A percentile compares a stretch with the other conserved stretches of the same genome.
phyloP scores from a whole-genome alignment of 30 jellyfish, hydroid and myxozoan genomes.

The Catostylus mosaicus region DNA sequence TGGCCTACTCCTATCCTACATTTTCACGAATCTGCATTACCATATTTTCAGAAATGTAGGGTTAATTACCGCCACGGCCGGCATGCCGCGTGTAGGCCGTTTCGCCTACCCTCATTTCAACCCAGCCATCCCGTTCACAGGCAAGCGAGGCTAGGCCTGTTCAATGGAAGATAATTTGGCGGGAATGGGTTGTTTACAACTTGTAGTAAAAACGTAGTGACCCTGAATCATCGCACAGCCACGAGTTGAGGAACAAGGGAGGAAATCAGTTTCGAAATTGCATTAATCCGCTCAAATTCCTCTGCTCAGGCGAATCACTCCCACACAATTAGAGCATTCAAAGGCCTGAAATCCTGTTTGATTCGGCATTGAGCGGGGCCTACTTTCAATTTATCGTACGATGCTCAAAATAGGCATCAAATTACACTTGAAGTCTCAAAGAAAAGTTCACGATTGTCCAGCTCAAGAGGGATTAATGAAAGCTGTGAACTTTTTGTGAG shows the following conservation, averaged over 20 bases:
- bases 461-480: not conserved
- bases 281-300: slow-evolving; percentile 3
- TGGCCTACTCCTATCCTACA: not conserved
- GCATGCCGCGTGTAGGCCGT: not conserved
- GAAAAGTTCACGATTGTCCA: not conserved
- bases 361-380: slow-evolving; percentile 1
- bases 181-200: not conserved
- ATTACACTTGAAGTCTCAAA: slow-evolving; percentile 4
- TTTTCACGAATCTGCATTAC: not conserved
- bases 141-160: not conserved
- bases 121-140: not conserved
- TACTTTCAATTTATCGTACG: slow-evolving; percentile 12
- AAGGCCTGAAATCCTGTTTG: not conserved
- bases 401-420: not conserved
- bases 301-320: slow-evolving; percentile 10
- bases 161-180: not conserved
- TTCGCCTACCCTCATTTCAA: not conserved
- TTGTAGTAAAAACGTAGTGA: not conserved
- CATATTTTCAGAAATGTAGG: not conserved
- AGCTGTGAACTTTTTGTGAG: not conserved
- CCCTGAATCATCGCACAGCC: not conserved
- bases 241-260: slow-evolving; percentile 11
- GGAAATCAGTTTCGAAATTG: not conserved
- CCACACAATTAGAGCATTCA: slow-evolving; percentile 7
- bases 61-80: not conserved